A percentile compares a stretch with the other conserved stretches of the same genome.
Evolutionary conservation across 2,113 vertebrate genomes (phyloP).

Genomic region (Calidris pugnax): DNA sequence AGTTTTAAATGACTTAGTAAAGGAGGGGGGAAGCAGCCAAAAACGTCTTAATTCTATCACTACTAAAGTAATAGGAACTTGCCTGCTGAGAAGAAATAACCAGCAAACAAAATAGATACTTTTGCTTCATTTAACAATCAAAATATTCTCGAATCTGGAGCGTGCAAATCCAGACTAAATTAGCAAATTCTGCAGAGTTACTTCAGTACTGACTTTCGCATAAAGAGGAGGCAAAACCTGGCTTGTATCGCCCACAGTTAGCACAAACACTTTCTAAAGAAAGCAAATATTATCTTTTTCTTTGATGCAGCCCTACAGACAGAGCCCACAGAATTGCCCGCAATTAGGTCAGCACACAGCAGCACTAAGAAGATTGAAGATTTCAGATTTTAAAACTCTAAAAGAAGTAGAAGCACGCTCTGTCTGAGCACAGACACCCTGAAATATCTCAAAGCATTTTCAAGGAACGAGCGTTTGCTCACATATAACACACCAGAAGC

Average conservation of each 20-base stretch:
- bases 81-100: background rate
- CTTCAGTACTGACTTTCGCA: background rate
- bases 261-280: background rate
- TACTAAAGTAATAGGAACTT: background rate
- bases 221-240: background rate
- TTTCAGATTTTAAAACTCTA: background rate
- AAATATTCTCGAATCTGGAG: background rate
- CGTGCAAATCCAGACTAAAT: background rate
- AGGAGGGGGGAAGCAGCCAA: background rate
- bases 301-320: background rate
- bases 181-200: background rate
- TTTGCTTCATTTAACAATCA: background rate
- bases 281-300: background rate
- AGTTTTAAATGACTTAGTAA: background rate
- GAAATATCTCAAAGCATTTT: background rate
- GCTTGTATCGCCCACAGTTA: background rate
- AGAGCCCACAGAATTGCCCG: background rate
- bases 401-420: background rate
- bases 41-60: background rate
- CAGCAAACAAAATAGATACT: background rate
- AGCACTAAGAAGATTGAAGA: background rate
- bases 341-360: slow-evolving; percentile 8
- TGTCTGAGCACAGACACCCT: background rate
- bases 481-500: background rate
- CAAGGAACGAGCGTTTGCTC: background rate